phyloP scores from a whole-genome alignment of 1,140 invertebrate genomes.

The Matsumurasca onukii region DNA sequence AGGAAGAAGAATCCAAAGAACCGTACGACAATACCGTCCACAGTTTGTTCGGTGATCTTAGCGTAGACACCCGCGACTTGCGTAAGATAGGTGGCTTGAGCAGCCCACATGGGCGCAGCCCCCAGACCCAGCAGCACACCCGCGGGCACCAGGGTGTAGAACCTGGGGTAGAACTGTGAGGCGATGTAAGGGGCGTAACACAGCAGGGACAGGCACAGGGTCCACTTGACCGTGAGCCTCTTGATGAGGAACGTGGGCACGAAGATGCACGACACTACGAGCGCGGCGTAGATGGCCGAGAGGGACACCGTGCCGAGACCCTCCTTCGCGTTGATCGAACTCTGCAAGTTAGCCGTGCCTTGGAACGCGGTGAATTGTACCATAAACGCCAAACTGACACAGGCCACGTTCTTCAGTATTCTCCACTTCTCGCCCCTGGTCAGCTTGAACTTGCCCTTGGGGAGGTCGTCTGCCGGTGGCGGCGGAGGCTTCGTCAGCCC shows the following conservation, averaged over 20 bases:
- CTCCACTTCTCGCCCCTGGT: slow-evolving; percentile 78
- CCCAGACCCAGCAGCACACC: slow-evolving; percentile 87
- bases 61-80: slow-evolving; percentile 88
- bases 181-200: slow-evolving; percentile 93
- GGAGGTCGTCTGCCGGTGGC: slow-evolving; percentile 61
- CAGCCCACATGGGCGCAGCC: slow-evolving; percentile 95
- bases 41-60: slow-evolving; percentile 80
- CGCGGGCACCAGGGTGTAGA: slow-evolving; percentile 90
- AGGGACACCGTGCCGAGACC: slow-evolving; percentile 82
- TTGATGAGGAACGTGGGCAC: slow-evolving; percentile 87
- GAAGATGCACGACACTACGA: slow-evolving; percentile 91
- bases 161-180: slow-evolving; percentile 87
- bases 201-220: slow-evolving; percentile 84
- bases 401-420: slow-evolving; percentile 83
- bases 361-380: slow-evolving; percentile 92
- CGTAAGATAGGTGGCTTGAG: slow-evolving; percentile 93
- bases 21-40: slow-evolving; percentile 87
- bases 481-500: slow-evolving; percentile 47
- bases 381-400: slow-evolving; percentile 86
- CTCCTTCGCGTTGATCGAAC: slow-evolving; percentile 80
- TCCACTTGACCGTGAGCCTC: slow-evolving; percentile 92
- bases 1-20: slow-evolving; percentile 99
- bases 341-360: slow-evolving; percentile 87
- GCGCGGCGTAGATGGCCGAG: slow-evolving; percentile 82
- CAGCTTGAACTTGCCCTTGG: slow-evolving; percentile 73